Percentiles rank a stretch among this genome's conserved stretches.
Evolutionary conservation across 2,797 vertebrate species (phyloP).

Genomic region (Percopsis omiscomaycus): DNA sequence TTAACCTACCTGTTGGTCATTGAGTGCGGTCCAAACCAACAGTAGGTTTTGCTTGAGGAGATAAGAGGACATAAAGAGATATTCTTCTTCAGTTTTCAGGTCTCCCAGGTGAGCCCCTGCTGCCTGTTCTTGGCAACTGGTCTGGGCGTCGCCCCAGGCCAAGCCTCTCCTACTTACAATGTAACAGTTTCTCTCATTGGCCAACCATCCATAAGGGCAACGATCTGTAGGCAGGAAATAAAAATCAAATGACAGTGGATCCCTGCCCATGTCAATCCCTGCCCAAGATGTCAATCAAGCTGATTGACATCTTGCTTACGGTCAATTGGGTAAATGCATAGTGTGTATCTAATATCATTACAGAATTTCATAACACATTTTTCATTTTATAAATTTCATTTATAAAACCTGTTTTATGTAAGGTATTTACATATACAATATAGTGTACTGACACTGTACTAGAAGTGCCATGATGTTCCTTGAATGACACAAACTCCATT

Average conservation of each 20-base stretch:
- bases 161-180: conserved; percentile 64
- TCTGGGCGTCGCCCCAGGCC: conserved; percentile 76
- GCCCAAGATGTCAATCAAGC: no score
- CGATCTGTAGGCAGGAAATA: conserved; percentile 66
- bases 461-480: no score
- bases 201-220: conserved; percentile 81
- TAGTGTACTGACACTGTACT: no score
- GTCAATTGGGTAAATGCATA: no score
- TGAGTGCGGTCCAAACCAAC: conserved; percentile 86
- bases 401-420: no score
- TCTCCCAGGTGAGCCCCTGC: conserved; percentile 79
- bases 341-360: no score
- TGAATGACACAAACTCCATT: no score
- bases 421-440: no score
- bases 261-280: no score
- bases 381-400: no score
- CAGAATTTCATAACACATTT: no score
- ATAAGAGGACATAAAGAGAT: conserved; percentile 73
- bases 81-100: conserved; percentile 77
- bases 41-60: conserved; percentile 74
- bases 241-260: not conserved
- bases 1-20: conserved; percentile 76
- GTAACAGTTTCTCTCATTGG: conserved; percentile 82
- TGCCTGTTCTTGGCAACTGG: conserved; percentile 62
- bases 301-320: conserved; percentile 1